Evolutionary conservation across 2,888 invertebrate species (phyloP).

Genomic region (Microctonus aethiopoides): DNA sequence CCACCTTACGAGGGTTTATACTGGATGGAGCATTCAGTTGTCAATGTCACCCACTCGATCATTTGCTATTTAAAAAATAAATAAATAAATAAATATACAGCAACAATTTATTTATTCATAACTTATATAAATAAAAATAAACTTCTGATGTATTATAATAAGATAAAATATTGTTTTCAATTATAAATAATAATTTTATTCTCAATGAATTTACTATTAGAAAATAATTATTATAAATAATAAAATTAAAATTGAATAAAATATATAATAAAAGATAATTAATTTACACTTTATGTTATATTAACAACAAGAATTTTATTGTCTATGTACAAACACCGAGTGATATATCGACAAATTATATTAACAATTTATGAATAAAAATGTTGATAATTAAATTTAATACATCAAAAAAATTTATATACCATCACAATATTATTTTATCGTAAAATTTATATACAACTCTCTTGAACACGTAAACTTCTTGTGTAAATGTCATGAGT

Average conservation of each 20-base stretch:
- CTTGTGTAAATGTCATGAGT: constrained; percentile 61
- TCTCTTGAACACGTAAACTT: constrained; percentile 61
- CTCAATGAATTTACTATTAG: no score
- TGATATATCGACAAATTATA: constrained; percentile 1
- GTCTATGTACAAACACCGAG: constrained; percentile 56
- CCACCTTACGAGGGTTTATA: not conserved
- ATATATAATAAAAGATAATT: not conserved
- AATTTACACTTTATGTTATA: constrained; percentile 34
- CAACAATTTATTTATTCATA: not conserved
- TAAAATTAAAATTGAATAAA: not conserved
- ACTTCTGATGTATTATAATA: no score
- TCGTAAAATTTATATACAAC: constrained; percentile 57
- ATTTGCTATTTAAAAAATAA: not conserved
- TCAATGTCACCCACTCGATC: not conserved
- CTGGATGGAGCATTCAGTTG: not conserved
- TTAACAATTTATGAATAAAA: constrained; percentile 19
- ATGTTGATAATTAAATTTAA: constrained; percentile 6
- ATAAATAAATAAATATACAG: not conserved
- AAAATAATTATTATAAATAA: no score
- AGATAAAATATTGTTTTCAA: no score
- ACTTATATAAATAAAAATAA: not conserved
- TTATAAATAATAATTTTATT: no score
- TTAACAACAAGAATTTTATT: constrained; percentile 53
- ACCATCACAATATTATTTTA: not conserved
- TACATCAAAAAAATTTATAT: not conserved